Evolutionary conservation across 1,140 invertebrate species (phyloP), one percentile per base, ranked within the genome.

Genomic region (Thaumatotibia leucotreta): DNA sequence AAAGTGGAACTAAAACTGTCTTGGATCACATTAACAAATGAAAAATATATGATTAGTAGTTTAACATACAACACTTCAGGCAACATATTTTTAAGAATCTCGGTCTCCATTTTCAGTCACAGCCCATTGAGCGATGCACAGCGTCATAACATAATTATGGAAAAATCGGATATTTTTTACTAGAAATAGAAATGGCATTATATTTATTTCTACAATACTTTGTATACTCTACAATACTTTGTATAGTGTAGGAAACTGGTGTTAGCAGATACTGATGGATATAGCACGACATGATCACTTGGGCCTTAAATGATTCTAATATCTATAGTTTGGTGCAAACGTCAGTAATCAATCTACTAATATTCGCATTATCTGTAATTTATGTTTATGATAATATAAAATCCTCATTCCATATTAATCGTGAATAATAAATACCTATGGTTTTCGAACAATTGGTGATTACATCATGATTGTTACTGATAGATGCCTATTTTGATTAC

Each of bases 381-480:
- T 29, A 58, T 58, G 52, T 58, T 58, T 58, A 58, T 58, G 52
- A 58, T 58, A 58, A 58, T 29, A 58, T 58, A 58, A 58, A 54
- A 58, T 5, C 29, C 39, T 14, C 52, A 58, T 17, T 31, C 52
- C 52, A 27, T 58, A 29, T 11, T 27, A 58, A 58, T 58, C 52
- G 52, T 58, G 23, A 58, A 58, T 22, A 14, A 5, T 58, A 29
- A 14, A 5, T 58, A 29, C 24, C 39, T 45, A 4, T 17, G 17
- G 14, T 45, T 8, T 24, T 54, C 49, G 23, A 27, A 58, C 24
- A 58, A 27, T 58, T 58, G 50, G 23, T n/a, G 9, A 52, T 27
- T 52, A 52, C 23, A 52, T 52, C 10, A 52, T 24, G 24, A 11
- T 52, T 23, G 23, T 23, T 14, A 52, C 24, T n/a, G 3, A 2